These are phyloP conservation scores for Poeciliopsis retropinna DNA, from an alignment of 2,113 vertebrate genomes.

Conservation along the genomic window DNA sequence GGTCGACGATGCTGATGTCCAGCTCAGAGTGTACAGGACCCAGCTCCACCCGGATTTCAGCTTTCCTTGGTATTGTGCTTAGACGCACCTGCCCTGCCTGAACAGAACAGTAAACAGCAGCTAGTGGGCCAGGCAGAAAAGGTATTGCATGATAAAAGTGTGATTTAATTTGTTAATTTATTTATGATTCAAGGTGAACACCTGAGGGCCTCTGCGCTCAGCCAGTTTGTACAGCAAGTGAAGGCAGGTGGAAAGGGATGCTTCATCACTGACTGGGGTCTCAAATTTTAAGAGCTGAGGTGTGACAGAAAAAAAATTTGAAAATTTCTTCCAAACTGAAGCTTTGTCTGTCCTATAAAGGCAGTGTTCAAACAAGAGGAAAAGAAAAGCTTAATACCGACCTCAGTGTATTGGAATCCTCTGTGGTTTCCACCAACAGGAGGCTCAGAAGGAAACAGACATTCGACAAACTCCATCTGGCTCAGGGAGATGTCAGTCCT, in stretches of 20 bases:
- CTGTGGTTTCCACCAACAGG: conserved; percentile 76
- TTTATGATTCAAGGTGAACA: conserved; percentile 60
- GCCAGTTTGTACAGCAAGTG: conserved; percentile 94
- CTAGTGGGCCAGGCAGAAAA: not conserved
- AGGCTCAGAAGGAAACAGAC: conserved; percentile 89
- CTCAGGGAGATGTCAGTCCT: conserved; percentile 89
- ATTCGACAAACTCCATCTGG: conserved; percentile 91
- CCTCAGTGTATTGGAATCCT: conserved; percentile 91
- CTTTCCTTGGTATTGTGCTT: conserved; percentile 90
- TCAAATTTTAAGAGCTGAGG: conserved; percentile 91
- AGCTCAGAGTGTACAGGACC: conserved; percentile 87
- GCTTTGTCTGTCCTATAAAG: not conserved
- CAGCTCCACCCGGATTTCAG: conserved; percentile 91
- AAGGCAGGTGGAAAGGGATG: conserved; percentile 81
- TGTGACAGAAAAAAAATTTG: conserved; percentile 48
- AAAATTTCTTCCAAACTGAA: not conserved
- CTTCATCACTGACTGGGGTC: conserved; percentile 73
- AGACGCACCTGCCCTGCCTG: conserved; percentile 93
- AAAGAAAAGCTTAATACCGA: conserved; percentile 53
- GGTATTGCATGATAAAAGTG: not conserved
- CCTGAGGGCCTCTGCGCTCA: conserved; percentile 93
- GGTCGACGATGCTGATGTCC: conserved; percentile 97
- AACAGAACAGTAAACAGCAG: conserved; percentile 20
- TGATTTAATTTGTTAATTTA: not conserved
- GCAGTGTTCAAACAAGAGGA: conserved; percentile 3